Conservation (phyloP, 2,797 vertebrate species). For the Melopsittacus undulatus region DNA sequence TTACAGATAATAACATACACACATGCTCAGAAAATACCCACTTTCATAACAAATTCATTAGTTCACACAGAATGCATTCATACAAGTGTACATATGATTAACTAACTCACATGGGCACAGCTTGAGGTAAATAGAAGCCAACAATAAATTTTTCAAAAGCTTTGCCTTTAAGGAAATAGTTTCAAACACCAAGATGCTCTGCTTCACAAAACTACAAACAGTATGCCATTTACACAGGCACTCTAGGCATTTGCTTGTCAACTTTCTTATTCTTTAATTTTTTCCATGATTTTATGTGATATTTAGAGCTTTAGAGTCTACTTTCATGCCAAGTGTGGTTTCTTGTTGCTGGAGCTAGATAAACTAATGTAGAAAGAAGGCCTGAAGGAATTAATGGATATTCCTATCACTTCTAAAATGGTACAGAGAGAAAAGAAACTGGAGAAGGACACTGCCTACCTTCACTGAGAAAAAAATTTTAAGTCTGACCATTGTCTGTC, state of each 20-base stretch:
- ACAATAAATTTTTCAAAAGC: conserved; percentile 45
- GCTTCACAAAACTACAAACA: conserved; percentile 63
- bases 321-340: conserved; percentile 53
- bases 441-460: not conserved
- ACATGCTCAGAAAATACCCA: not conserved
- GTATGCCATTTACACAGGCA: conserved; percentile 65
- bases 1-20: not conserved
- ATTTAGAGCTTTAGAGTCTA: conserved; percentile 49
- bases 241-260: conserved; percentile 71
- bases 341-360: conserved; percentile 13
- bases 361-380: conserved; percentile 46
- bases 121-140: conserved; percentile 43
- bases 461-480: not conserved
- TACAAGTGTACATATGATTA: not conserved
- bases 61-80: not conserved
- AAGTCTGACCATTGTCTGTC: not conserved
- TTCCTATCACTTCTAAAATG: conserved; percentile 41
- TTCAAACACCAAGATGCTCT: conserved; percentile 70
- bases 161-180: conserved; percentile 62
- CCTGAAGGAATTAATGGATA: conserved; percentile 34
- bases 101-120: not conserved
- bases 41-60: not conserved
- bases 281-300: conserved; percentile 24
- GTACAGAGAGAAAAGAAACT: not conserved
- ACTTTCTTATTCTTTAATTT: conserved; percentile 64